These are phyloP conservation scores for Hylia prasina DNA, from an alignment of 2,113 vertebrate genomes.

Conservation along the genomic window DNA sequence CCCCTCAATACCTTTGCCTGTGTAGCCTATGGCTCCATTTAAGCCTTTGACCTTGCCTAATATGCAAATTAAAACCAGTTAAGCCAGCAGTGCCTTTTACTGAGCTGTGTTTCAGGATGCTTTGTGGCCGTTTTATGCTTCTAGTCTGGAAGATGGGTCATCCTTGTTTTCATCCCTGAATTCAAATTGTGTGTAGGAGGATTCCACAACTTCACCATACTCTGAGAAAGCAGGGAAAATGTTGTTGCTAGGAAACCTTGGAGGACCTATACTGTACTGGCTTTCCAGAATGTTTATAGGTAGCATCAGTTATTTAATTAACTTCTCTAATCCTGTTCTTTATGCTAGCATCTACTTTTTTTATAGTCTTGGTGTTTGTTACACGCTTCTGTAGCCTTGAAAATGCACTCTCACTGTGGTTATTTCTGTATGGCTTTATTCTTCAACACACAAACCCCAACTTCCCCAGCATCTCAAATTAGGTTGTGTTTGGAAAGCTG, in stretches of 20 bases:
- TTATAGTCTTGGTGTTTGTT: background rate
- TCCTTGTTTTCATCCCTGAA: constrained; percentile 48
- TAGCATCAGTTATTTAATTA: background rate
- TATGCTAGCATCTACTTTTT: background rate
- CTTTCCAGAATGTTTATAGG: constrained; percentile 32
- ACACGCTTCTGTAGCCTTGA: background rate
- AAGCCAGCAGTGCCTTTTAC: background rate
- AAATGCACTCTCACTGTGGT: background rate
- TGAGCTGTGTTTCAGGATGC: background rate
- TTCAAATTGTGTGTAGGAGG: constrained; percentile 58
- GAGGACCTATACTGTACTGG: constrained; percentile 10
- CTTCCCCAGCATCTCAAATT: background rate
- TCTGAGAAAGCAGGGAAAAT: constrained; percentile 56
- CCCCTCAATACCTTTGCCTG: background rate
- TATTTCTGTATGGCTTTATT: background rate
- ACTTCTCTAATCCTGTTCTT: background rate
- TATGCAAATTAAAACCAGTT: background rate
- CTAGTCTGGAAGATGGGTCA: constrained; percentile 9
- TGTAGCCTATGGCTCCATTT: background rate
- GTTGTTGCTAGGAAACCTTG: constrained; percentile 73
- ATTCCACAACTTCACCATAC: constrained; percentile 51
- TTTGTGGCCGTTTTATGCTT: background rate
- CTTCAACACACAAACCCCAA: background rate
- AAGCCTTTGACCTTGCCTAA: background rate
- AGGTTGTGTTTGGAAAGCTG: background rate